These are phyloP conservation scores for Cataglyphis altisquamis DNA, from an alignment of 2,888 invertebrate species.

Conservation along the genomic window DNA sequence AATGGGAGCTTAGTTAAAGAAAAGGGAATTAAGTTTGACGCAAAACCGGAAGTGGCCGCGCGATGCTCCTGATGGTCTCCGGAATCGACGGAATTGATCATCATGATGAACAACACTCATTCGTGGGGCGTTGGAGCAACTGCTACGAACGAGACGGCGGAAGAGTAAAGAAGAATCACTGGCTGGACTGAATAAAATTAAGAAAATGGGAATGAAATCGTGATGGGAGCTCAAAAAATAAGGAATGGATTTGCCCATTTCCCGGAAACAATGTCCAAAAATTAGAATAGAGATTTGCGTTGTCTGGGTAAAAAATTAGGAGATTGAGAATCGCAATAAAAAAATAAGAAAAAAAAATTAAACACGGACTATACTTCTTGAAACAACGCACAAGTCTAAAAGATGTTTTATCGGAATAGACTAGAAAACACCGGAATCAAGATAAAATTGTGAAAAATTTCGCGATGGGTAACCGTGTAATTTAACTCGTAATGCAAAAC, in stretches of 20 bases:
- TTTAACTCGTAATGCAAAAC: background rate
- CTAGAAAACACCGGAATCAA: background rate
- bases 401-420: background rate
- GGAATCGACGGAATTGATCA: conserved; percentile 25
- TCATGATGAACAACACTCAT: background rate
- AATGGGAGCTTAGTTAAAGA: conserved; percentile 26
- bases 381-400: background rate
- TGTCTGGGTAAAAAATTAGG: background rate
- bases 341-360: background rate
- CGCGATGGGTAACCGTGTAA: background rate
- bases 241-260: background rate
- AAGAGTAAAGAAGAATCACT: conserved; percentile 40
- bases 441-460: conserved; percentile 1
- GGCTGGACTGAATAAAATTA: background rate
- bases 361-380: background rate
- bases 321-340: background rate
- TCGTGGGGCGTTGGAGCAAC: background rate
- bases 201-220: conserved; percentile 10
- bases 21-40: background rate
- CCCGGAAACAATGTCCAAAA: background rate
- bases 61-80: background rate
- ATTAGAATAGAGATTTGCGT: background rate
- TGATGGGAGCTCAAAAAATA: background rate
- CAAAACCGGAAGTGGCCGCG: conserved; percentile 19
- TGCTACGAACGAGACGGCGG: conserved; percentile 28